These are phyloP conservation scores for Rhynchopsitta pachyrhyncha DNA, from an alignment of 2,113 vertebrate genomes.

Conservation along the genomic window DNA sequence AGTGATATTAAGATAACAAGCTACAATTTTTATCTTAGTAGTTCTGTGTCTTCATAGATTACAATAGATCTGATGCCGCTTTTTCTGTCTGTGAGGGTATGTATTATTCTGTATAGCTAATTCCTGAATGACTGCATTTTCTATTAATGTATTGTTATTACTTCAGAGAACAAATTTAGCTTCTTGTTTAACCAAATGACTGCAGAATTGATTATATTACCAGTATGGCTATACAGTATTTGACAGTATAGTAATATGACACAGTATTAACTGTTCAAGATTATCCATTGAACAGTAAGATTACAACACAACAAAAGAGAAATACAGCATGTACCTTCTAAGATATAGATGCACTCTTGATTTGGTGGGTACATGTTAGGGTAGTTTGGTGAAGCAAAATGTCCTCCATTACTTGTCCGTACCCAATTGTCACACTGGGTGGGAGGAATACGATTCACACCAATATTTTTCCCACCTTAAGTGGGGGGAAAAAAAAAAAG, in stretches of 20 bases:
- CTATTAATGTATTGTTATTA: not conserved
- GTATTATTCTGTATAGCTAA: not conserved
- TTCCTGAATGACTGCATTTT: not conserved
- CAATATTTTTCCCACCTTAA: conserved; percentile 85
- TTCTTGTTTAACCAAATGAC: not conserved
- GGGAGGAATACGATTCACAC: conserved; percentile 78
- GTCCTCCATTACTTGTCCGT: conserved; percentile 93
- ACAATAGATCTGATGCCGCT: not conserved
- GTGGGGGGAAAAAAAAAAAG: not conserved
- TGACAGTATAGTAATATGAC: not conserved
- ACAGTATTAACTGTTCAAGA: not conserved
- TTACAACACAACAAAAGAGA: not conserved
- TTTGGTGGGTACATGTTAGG: conserved; percentile 94
- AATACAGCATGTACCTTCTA: conserved; percentile 85
- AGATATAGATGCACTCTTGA: conserved; percentile 96
- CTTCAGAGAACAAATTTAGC: not conserved
- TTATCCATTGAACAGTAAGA: not conserved
- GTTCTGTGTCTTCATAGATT: not conserved
- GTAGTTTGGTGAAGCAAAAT: conserved; percentile 96
- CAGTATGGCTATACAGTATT: not conserved
- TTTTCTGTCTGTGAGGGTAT: not conserved
- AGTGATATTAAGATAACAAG: not conserved
- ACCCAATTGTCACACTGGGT: conserved; percentile 94
- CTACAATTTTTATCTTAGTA: not conserved
- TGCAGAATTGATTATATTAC: not conserved